A percentile compares a stretch with the other conserved stretches of the same genome.
Conservation (phyloP, 2,888 invertebrate genomes). For the Hetaerina titia region DNA sequence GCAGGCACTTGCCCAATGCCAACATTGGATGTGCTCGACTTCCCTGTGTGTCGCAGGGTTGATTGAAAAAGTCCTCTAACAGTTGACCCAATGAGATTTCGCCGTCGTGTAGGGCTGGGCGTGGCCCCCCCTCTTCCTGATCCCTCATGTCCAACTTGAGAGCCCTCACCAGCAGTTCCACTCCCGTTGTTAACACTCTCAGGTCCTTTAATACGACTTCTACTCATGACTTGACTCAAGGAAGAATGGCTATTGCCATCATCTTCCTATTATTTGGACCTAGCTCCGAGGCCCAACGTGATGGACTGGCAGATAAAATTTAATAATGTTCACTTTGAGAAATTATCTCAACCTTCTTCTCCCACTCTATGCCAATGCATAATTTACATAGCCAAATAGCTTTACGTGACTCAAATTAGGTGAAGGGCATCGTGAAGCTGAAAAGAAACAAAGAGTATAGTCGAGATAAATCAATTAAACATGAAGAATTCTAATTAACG, state of each 20-base stretch:
- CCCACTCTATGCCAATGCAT: not conserved
- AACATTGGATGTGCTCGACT: constrained; percentile 32
- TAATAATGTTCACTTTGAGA: constrained; percentile 6
- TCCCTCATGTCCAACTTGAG: constrained; percentile 63
- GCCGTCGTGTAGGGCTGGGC: constrained; percentile 67
- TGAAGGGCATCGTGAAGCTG: constrained; percentile 6
- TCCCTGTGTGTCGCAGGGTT: constrained; percentile 55
- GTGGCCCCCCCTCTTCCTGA: constrained; percentile 53
- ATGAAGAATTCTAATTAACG: not conserved
- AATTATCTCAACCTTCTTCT: constrained; percentile 37
- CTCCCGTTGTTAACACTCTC: constrained; percentile 61
- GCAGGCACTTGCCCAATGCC: constrained; percentile 12
- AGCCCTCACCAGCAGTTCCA: constrained; percentile 52
- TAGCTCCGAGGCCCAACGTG: constrained; percentile 54
- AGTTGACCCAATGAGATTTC: constrained; percentile 56
- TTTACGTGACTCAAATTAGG: not conserved
- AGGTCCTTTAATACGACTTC: constrained; percentile 51
- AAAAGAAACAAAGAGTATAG: not conserved
- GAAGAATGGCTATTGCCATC: constrained; percentile 46
- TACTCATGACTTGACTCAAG: constrained; percentile 64
- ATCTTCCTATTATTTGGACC: constrained; percentile 60
- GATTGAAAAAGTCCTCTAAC: constrained; percentile 65
- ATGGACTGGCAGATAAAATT: constrained; percentile 43
- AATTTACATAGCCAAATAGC: not conserved
- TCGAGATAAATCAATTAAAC: not conserved